Evolutionary conservation across 2,888 invertebrate species (phyloP), one percentile per base, ranked within the genome.

Genomic region (Caenorhabditis afra): DNA sequence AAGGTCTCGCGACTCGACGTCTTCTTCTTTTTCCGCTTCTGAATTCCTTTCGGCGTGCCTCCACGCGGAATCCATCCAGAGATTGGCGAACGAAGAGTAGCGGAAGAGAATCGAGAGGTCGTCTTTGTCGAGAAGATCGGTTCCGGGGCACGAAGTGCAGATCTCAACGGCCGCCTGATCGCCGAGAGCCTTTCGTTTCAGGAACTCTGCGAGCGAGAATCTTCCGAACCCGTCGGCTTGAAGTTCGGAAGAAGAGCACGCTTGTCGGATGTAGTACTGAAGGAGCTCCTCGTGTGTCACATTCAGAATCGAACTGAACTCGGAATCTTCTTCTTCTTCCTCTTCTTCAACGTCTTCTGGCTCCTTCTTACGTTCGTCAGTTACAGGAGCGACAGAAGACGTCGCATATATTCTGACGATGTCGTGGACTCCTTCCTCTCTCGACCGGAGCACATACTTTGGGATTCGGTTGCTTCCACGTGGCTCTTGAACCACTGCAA

Each of bases 91-190:
- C 8, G 58, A 59, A 16, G 22, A 59, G 23, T 59, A 44, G 14
- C 44, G 41, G 58, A 59, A 59, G 2, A 59, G 41, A 12, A 59
- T 20, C 20, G 44, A 18, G 22, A 59, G 44, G 23, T 59, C 58
- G 1, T 44, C 44, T 22, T 59, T 59, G 20, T 59, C 44, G 14
- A 59, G 44, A 22, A 59, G 44, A 45, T 59, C 58, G 1, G 58
- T 45, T 8, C 58, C 58, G 1, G 58, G 58, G 23, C 44, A 59
- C 22, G 44, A 23, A 11, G 23, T 23, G 23, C 58, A 59, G 20
- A 59, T 44, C 7, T 45, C 22, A 5, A 44, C 10, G 23, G 58
- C 58, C 8, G 41, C 11, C 1, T 39, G 18, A 20, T 57, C 57
- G 2, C 47, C 47, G 18, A 47, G 18, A 7, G 47, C 3, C 18